These are phyloP conservation scores for Syngnathus scovelli DNA, from an alignment of 2,113 vertebrate species.

Conservation along the genomic window DNA sequence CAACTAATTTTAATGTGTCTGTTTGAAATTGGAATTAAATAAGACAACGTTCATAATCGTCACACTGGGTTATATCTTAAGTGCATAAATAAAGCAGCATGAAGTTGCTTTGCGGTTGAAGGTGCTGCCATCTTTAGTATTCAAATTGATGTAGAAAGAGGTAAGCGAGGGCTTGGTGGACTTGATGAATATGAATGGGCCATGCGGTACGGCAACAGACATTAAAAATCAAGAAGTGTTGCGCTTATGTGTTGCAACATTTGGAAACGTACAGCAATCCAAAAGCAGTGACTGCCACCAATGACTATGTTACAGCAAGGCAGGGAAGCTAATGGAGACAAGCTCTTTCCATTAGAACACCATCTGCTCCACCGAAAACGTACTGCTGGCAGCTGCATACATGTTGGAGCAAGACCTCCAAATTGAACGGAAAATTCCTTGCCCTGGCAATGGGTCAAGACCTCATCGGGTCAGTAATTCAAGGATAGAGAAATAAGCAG, in stretches of 20 bases:
- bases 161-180: neutral
- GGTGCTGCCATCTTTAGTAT: neutral
- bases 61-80: neutral
- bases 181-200: slow-evolving; percentile 11
- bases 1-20: neutral
- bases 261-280: slow-evolving; percentile 40
- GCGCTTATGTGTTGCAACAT: slow-evolving; percentile 22
- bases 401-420: slow-evolving; percentile 50
- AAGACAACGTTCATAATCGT: neutral
- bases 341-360: slow-evolving; percentile 60
- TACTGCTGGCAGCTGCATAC: slow-evolving; percentile 56
- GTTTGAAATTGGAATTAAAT: neutral
- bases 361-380: slow-evolving; percentile 61
- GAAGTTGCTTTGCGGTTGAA: neutral
- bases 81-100: neutral
- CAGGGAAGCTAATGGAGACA: slow-evolving; percentile 61
- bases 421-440: slow-evolving; percentile 38
- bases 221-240: slow-evolving; percentile 28
- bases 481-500: slow-evolving; percentile 34
- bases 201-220: slow-evolving; percentile 11
- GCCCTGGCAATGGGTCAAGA: slow-evolving; percentile 7
- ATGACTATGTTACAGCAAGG: slow-evolving; percentile 46
- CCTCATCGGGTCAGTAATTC: slow-evolving; percentile 36
- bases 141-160: neutral
- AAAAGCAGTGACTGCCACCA: slow-evolving; percentile 43